These are phyloP conservation scores for Falco naumanni DNA, from an alignment of 2,797 vertebrate genomes.

Conservation along the genomic window DNA sequence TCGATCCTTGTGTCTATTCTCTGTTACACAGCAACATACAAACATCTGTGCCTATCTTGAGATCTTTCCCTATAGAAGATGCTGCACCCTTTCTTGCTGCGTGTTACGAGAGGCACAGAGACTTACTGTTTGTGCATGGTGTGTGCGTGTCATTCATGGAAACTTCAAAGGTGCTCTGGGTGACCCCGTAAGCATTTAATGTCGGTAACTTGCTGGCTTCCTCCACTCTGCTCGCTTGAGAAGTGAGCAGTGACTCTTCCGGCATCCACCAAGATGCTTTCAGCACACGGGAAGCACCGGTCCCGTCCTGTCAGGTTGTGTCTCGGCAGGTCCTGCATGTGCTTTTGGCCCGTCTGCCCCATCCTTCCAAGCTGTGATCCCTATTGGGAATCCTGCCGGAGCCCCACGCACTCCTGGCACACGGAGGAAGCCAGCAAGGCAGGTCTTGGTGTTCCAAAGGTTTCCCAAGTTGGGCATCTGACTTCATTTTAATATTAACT, in stretches of 20 bases:
- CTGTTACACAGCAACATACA: background rate
- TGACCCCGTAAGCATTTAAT: background rate
- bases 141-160: background rate
- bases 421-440: background rate
- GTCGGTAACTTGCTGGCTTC: background rate
- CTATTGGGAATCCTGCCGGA: background rate
- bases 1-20: slow-evolving; percentile 32
- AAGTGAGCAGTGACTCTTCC: background rate
- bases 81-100: background rate
- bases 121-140: rapidly evolving
- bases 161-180: background rate
- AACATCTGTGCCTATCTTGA: background rate
- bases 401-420: background rate
- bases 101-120: background rate
- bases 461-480: background rate
- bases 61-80: slow-evolving; percentile 4
- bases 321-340: background rate
- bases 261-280: background rate
- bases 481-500: background rate
- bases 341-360: background rate
- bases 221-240: background rate
- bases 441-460: background rate
- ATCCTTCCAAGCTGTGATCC: background rate
- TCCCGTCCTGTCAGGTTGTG: background rate
- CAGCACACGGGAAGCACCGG: background rate